These are phyloP conservation scores for Augochlora pura DNA, from an alignment of 1,140 invertebrate genomes.

Conservation along the genomic window DNA sequence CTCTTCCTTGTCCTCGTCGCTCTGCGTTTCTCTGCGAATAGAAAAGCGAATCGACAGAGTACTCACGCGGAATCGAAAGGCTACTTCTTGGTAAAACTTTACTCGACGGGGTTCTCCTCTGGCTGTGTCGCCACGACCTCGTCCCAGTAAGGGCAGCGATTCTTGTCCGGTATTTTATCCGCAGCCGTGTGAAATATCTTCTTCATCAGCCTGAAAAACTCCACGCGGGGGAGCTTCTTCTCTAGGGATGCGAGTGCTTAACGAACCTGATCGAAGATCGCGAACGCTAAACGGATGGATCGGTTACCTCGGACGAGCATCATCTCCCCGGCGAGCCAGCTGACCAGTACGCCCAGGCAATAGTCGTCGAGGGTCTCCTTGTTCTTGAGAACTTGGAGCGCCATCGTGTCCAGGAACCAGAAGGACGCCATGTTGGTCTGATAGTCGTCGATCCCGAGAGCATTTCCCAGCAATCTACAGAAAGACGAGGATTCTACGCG, in stretches of 20 bases:
- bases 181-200: constrained; percentile 44
- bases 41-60: neutral
- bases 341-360: constrained; percentile 59
- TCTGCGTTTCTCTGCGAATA: neutral
- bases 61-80: too few species aligned
- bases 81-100: constrained; percentile 1
- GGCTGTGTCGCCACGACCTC: neutral
- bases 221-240: constrained; percentile 44
- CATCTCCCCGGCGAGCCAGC: constrained; percentile 69
- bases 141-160: constrained; percentile 58
- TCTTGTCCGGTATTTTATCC: constrained; percentile 33
- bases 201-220: constrained; percentile 60
- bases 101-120: neutral
- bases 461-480: constrained; percentile 59
- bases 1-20: neutral
- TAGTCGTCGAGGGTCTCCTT: constrained; percentile 50
- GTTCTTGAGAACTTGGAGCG: constrained; percentile 53
- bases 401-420: constrained; percentile 68
- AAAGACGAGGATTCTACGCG: neutral
- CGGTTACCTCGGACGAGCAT: constrained; percentile 58
- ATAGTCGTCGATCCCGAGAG: constrained; percentile 62
- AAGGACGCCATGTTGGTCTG: constrained; percentile 64
- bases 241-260: constrained; percentile 46
- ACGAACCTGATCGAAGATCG: neutral
- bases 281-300: neutral